phyloP scores from a whole-genome alignment of 2,888 invertebrate genomes.

The Microchrysa polita region DNA sequence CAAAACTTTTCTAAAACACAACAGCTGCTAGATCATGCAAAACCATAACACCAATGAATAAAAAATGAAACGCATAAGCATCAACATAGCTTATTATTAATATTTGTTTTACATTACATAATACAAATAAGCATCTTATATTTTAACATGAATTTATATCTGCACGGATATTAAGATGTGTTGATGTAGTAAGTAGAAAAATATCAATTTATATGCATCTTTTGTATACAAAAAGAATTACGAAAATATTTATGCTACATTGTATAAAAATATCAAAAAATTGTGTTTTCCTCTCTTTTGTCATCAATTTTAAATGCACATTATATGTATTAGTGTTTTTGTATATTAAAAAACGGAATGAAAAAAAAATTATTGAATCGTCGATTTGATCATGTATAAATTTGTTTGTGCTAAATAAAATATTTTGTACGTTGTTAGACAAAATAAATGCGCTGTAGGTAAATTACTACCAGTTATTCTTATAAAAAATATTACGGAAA shows the following conservation, averaged over 20 bases:
- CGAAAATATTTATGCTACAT: conserved; percentile 21
- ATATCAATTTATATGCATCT: conserved; percentile 21
- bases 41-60: not conserved
- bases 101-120: conserved; percentile 30
- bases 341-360: too few species aligned
- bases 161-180: conserved; percentile 2
- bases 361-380: not conserved
- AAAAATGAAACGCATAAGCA: conserved; percentile 15
- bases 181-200: conserved; percentile 36
- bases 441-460: conserved; percentile 26
- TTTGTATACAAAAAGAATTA: conserved; percentile 14
- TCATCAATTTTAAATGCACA: too few species aligned
- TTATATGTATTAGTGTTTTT: not conserved
- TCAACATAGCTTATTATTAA: conserved; percentile 36
- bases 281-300: too few species aligned
- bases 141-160: conserved; percentile 28
- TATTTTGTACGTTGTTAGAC: conserved; percentile 35
- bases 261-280: conserved; percentile 31
- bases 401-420: not conserved
- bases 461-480: too few species aligned
- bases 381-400: not conserved
- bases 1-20: not conserved
- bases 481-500: too few species aligned
- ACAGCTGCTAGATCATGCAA: not conserved
- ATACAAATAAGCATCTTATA: conserved; percentile 33